These are phyloP conservation scores for Cossypha niveicapilla DNA, from an alignment of 2,797 vertebrate species.

Conservation along the genomic window DNA sequence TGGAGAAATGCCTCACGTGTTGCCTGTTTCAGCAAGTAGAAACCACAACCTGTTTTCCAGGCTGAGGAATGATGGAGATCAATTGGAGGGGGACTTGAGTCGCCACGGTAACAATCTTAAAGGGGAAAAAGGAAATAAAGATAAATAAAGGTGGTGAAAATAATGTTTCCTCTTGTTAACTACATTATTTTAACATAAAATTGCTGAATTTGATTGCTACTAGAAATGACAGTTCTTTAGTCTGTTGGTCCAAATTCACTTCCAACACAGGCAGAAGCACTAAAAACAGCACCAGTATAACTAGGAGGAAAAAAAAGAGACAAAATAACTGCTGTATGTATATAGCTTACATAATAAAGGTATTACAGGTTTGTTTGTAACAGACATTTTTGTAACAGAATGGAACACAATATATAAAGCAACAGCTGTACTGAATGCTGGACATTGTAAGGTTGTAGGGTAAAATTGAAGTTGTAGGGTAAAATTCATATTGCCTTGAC, in stretches of 20 bases:
- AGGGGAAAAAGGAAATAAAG: background rate
- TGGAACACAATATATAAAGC: background rate
- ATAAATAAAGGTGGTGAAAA: background rate
- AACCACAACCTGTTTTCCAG: background rate
- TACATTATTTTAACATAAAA: background rate
- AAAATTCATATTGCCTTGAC: background rate
- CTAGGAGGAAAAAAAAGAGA: background rate
- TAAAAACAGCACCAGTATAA: background rate
- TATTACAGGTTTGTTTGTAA: background rate
- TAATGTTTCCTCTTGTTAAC: background rate
- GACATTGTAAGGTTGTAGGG: background rate
- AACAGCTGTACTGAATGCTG: background rate
- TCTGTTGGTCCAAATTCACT: background rate
- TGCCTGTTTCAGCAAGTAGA: background rate
- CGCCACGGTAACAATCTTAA: background rate
- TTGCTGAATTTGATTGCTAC: background rate
- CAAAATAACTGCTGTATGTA: background rate
- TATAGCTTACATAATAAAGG: background rate
- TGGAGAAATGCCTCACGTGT: constrained; percentile 38
- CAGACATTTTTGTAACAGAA: background rate
- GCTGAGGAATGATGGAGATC: background rate
- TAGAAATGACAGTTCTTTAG: background rate
- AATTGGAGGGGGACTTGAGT: background rate
- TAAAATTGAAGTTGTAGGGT: background rate
- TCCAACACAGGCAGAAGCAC: background rate